Evolutionary conservation across 2,113 vertebrate species (phyloP), one percentile per base, ranked within the genome.

Genomic region (Alligator sinensis): DNA sequence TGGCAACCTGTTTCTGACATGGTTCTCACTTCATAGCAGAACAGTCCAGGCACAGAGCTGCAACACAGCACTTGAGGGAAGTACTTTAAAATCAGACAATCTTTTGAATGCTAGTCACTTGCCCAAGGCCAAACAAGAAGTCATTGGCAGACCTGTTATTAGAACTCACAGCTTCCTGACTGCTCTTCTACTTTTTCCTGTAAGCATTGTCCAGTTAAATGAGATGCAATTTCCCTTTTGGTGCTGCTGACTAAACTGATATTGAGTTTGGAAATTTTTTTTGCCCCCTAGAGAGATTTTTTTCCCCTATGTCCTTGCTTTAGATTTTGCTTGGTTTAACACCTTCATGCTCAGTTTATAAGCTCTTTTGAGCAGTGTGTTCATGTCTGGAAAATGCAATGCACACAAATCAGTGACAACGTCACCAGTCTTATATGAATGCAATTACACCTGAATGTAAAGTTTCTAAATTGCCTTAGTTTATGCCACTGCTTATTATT

Each of bases 211-310:
- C 93, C 89, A 66, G 0, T 2, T 62, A 91, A 94, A 89, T 30
- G 91, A 89, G 68, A 59, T 0, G 1, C 19, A 96, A 94, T 90
- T 95, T 92, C 94, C 92, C 90, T 25, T 4, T 1, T 5, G 0
- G 84, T 47, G 24, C 47, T 28, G 15, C 63, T 95, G 89, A 91
- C 87, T 95, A 86, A 94, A 95, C 92, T 92, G 86, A 92, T 97
- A 96, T 87, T 95, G 94, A 88, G 88, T 96, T 79, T 68, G 84
- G 81, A 96, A 96, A 83, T 21, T 61, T 55, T 86, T 86, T 19
- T 77, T 66, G 64, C 84, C 96, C 1, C 1, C 78, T n/a, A 85
- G 93, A 21, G 0, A 85, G 92, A 19, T 34, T 68, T 38, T 15
- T 58, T 68, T 47, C 47, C 9, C 57, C 72, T 54, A 5, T 47